phyloP scores from a whole-genome alignment of 2,797 vertebrate genomes.

The Poeciliopsis turneri region DNA sequence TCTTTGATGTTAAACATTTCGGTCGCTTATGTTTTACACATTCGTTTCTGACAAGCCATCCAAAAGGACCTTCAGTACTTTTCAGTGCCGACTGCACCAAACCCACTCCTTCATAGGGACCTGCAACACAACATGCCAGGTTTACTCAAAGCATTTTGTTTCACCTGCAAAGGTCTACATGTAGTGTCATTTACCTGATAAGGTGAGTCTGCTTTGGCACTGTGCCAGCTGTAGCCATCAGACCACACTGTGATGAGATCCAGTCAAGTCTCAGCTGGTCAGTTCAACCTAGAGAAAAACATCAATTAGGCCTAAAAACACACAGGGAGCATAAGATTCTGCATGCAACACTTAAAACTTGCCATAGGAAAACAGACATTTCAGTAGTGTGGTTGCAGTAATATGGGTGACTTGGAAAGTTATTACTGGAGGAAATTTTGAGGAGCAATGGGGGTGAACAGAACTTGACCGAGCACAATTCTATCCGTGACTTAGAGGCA shows the following conservation, averaged over 20 bases:
- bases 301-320: conserved; percentile 36
- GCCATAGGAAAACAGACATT: conserved; percentile 50
- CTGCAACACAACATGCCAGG: not conserved
- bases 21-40: not conserved
- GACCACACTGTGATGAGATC: conserved; percentile 16
- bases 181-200: conserved; percentile 1
- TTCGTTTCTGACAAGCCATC: not conserved
- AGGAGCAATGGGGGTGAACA: conserved; percentile 67
- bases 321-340: conserved; percentile 10
- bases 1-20: not conserved
- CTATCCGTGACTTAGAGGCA: conserved; percentile 67
- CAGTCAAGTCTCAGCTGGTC: conserved; percentile 31
- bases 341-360: conserved; percentile 71
- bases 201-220: not conserved
- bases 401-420: conserved; percentile 52
- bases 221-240: not conserved
- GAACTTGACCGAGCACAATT: conserved; percentile 66
- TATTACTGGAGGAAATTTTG: conserved; percentile 64
- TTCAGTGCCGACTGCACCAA: not conserved
- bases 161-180: not conserved
- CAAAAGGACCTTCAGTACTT: not conserved
- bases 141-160: not conserved
- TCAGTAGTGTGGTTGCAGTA: conserved; percentile 42
- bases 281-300: conserved; percentile 65
- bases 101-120: not conserved